Percentiles rank a stretch among this genome's conserved stretches.
Evolutionary conservation across 2,888 invertebrate species (phyloP).

Genomic region (Drosophila putrida): DNA sequence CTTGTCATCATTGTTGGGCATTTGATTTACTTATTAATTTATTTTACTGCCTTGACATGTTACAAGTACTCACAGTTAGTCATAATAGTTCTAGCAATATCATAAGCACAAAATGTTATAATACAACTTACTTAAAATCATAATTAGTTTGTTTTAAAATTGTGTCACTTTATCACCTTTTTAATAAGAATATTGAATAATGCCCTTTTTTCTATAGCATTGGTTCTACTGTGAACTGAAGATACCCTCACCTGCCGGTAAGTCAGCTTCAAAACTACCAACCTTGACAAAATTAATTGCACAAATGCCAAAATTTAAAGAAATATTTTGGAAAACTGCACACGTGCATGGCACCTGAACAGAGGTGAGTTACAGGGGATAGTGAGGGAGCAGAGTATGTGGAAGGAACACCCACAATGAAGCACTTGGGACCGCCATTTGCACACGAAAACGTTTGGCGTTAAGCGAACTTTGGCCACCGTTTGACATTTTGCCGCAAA

Average conservation of each 20-base stretch:
- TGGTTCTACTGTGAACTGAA: constrained; percentile 21
- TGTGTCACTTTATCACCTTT: too few species aligned
- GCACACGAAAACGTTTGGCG: constrained; percentile 67
- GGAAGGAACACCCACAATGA: constrained; percentile 17
- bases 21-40: too few species aligned
- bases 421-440: constrained; percentile 66
- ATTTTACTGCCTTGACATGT: too few species aligned
- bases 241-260: constrained; percentile 18
- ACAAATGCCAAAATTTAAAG: constrained; percentile 45
- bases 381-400: neutral
- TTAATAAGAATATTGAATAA: too few species aligned
- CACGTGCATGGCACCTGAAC: constrained; percentile 44
- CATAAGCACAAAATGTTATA: too few species aligned
- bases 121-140: too few species aligned
- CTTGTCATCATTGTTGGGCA: too few species aligned
- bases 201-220: neutral
- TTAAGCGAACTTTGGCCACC: constrained; percentile 74
- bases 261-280: constrained; percentile 33
- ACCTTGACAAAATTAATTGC: constrained; percentile 56
- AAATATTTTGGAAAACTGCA: constrained; percentile 58
- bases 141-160: too few species aligned
- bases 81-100: too few species aligned
- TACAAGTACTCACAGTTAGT: too few species aligned
- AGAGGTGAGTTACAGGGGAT: neutral
- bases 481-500: constrained; percentile 80